Base-by-base conservation (phyloP, 2,797 vertebrate species). In the Enteromius thamalakanensis region DNA sequence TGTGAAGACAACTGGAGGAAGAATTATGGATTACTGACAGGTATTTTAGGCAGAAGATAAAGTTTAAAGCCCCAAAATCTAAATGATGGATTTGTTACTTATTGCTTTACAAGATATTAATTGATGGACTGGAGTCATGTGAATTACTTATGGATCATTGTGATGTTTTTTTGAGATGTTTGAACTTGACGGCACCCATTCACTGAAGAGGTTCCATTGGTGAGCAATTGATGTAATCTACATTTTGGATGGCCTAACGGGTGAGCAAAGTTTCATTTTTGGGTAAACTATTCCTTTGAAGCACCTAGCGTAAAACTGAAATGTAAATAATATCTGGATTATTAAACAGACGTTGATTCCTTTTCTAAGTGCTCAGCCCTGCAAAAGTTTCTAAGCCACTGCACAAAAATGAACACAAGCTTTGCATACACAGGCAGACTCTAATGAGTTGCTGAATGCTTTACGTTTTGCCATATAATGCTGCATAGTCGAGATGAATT, bases 331-430 rank as follows among this genome's bases (percentile, higher is more conserved):
- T 5, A 7, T 29, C 14, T 64, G 15, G 40, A 11, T 64, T 64
- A 32, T 47, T 77, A 64, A 77, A 64, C 6, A 64, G 10, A 77
- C 23, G 3, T 47, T 77, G 58, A 77, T 62, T 62, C 17, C 21
- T 64, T 47, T 76, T 76, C 51, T 23, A 45, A 45, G 17, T n/a
- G 17, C 15, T 14, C 67, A 80, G 10, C 17, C 17, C 23, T 29
- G 42, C 23, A 60, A 58, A 58, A n/a, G 34, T 70, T 80, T 58
- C 23, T 4, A 68, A 53, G 32, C 37, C 29, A 55, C n/a, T 69
- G 64, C 74, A 76, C 64, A 68, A 64, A 79, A 68, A 51, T 68
- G 21, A 55, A 79, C 77, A 49, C 42, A 68, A 26, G 32, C 77
- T 68, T 40, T 60, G 53, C 37, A 19, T 26, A 42, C 74, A 60